A percentile compares a stretch with the other conserved stretches of the same genome.
Evolutionary conservation across 1,140 invertebrate genomes (phyloP).

Genomic region (Lepidurus couesii): DNA sequence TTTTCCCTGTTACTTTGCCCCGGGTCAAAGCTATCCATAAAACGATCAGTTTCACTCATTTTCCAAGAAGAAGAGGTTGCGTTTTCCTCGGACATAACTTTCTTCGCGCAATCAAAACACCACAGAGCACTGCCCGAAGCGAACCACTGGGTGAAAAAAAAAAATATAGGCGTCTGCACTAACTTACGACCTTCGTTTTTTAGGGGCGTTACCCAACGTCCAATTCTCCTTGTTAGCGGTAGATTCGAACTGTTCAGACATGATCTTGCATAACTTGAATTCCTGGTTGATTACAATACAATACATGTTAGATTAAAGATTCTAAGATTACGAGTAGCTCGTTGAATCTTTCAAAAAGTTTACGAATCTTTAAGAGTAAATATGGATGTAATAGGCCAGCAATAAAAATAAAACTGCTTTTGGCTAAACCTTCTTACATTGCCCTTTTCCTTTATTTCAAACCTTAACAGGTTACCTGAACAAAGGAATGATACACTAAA

Average conservation of each 20-base stretch:
- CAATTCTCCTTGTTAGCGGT: no score
- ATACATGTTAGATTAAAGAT: no score
- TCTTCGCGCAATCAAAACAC: not conserved
- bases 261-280: no score
- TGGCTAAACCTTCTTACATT: not conserved
- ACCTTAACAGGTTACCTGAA: not conserved
- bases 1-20: conserved; percentile 30
- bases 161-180: not conserved
- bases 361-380: not conserved
- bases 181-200: no score
- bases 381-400: not conserved
- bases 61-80: conserved; percentile 1
- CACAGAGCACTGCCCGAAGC: not conserved
- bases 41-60: conserved; percentile 32
- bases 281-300: no score
- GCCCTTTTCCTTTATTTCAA: not conserved
- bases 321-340: no score
- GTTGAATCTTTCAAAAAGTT: no score
- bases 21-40: conserved; percentile 33
- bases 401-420: not conserved
- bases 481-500: conserved; percentile 12
- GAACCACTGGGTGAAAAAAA: not conserved
- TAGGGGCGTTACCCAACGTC: no score
- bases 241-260: no score
- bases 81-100: not conserved